Evolutionary conservation across 1,140 invertebrate genomes (phyloP).

Genomic region (Dryas iulia): DNA sequence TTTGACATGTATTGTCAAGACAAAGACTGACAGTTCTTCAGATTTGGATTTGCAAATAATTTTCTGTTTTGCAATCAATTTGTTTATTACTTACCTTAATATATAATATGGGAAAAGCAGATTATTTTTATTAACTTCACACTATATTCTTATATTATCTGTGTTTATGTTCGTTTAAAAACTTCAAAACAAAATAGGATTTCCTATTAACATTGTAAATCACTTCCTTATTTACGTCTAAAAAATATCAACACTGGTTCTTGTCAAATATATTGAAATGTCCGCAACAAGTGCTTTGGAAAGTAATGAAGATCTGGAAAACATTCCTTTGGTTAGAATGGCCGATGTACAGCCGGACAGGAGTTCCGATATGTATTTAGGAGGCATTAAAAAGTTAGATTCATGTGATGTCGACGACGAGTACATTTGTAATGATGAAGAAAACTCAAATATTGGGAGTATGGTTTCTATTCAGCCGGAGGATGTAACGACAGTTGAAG

Average conservation of each 20-base stretch:
- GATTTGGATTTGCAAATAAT: background rate
- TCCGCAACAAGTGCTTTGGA: constrained; percentile 50
- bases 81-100: background rate
- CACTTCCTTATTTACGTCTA: constrained; percentile 16
- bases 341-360: constrained; percentile 63
- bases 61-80: background rate
- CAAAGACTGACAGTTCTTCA: background rate
- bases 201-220: background rate
- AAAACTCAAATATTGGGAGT: constrained; percentile 58
- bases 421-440: constrained; percentile 46
- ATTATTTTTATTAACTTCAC: background rate
- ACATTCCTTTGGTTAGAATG: constrained; percentile 61
- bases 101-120: background rate
- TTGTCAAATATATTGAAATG: constrained; percentile 35
- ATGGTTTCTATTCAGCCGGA: constrained; percentile 60
- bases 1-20: background rate
- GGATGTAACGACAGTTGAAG: constrained; percentile 31
- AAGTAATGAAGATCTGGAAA: constrained; percentile 53
- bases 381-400: constrained; percentile 33
- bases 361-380: constrained; percentile 30
- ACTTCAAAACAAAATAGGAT: background rate
- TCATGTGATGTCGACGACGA: constrained; percentile 42
- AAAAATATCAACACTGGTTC: constrained; percentile 20
- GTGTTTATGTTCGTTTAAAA: background rate
- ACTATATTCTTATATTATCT: background rate